Conservation (phyloP, 1,140 invertebrate species). For the Calephelis nemesis region DNA sequence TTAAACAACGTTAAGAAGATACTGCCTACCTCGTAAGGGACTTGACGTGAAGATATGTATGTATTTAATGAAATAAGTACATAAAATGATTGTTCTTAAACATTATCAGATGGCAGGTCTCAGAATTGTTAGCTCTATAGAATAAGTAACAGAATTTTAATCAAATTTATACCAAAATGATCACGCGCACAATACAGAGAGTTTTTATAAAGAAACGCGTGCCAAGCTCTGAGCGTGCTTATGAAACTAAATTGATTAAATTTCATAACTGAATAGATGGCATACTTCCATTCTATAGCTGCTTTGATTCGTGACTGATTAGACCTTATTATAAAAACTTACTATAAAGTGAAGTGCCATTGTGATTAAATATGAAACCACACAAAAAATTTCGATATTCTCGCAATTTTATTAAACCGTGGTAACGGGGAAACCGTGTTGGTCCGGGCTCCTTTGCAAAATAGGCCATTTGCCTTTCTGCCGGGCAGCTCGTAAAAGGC, state of each 20-base stretch:
- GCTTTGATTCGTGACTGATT: slow-evolving; percentile 35
- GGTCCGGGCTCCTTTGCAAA: too few relatives aligned
- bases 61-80: too few relatives aligned
- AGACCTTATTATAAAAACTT: slow-evolving; percentile 20
- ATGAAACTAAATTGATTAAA: slow-evolving; percentile 74
- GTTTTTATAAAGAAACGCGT: slow-evolving; percentile 59
- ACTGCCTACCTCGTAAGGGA: too few relatives aligned
- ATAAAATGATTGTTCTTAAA: too few relatives aligned
- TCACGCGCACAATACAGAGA: slow-evolving; percentile 45
- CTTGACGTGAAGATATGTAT: too few relatives aligned
- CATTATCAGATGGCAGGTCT: background rate
- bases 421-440: too few relatives aligned
- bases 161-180: slow-evolving; percentile 73
- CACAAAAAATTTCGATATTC: background rate
- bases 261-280: slow-evolving; percentile 61
- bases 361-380: slow-evolving; percentile 18
- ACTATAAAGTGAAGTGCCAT: slow-evolving; percentile 16
- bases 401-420: background rate
- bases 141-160: slow-evolving; percentile 68
- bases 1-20: too few relatives aligned
- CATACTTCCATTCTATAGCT: slow-evolving; percentile 45
- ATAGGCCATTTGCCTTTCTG: too few relatives aligned
- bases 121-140: slow-evolving; percentile 43
- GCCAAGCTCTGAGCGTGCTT: slow-evolving; percentile 47
- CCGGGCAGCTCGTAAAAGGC: too few relatives aligned